Percentiles rank a stretch among this genome's conserved stretches.
These are phyloP conservation scores for Phrynosoma blainvillii DNA, from an alignment of 2,113 vertebrate genomes.

Conservation along the genomic window DNA sequence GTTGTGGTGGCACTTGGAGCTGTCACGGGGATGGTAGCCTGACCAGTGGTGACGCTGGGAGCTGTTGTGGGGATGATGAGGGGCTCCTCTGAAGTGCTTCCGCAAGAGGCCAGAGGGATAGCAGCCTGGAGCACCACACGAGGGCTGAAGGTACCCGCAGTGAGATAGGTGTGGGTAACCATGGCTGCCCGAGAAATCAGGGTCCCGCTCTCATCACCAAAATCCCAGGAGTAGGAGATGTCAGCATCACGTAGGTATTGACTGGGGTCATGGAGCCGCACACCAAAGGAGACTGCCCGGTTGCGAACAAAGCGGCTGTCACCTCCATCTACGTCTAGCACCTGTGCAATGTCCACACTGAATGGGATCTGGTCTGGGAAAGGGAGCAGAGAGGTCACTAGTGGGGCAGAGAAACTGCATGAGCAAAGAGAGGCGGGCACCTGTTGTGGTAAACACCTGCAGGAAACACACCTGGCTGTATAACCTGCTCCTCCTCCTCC, in stretches of 20 bases:
- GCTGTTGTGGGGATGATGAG: constrained; percentile 49
- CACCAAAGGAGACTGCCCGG: constrained; percentile 83
- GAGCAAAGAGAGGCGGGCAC: background rate
- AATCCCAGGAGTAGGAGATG: constrained; percentile 93
- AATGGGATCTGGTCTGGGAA: constrained; percentile 90
- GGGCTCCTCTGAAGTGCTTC: constrained; percentile 66
- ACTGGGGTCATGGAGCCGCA: constrained; percentile 91
- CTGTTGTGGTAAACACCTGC: background rate
- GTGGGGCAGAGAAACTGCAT: background rate
- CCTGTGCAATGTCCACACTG: constrained; percentile 82
- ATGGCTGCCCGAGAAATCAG: constrained; percentile 85
- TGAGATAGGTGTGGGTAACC: constrained; percentile 89
- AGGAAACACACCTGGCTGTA: background rate
- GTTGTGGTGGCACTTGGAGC: background rate
- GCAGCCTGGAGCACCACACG: constrained; percentile 89
- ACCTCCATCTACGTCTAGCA: constrained; percentile 75
- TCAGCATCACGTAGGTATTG: constrained; percentile 85
- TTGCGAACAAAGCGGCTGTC: constrained; percentile 88
- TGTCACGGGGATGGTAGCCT: background rate
- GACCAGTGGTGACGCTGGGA: background rate
- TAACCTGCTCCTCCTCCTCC: too few relatives aligned
- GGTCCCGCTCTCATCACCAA: constrained; percentile 89
- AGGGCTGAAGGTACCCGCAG: constrained; percentile 79
- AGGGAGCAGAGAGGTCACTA: constrained; percentile 7
- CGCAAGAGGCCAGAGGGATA: constrained; percentile 82